phyloP scores from a whole-genome alignment of 2,888 invertebrate genomes.

The Cephonodes hylas region DNA sequence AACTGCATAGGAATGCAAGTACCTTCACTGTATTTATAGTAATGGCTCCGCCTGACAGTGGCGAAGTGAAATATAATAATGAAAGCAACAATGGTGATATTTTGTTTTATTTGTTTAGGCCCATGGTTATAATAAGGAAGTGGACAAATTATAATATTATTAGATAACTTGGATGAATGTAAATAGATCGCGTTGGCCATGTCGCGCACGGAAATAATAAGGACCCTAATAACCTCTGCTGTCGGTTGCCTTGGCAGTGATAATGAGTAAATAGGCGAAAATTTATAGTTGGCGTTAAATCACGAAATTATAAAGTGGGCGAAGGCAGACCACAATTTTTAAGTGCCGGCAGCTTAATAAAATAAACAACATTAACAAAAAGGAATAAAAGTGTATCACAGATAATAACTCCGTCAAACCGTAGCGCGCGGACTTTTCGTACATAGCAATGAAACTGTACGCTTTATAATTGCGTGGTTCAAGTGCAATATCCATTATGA shows the following conservation, averaged over 20 bases:
- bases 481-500: not conserved
- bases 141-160: conserved; percentile 28
- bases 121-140: conserved; percentile 15
- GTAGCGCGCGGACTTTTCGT: not conserved
- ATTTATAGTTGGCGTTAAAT: conserved; percentile 5
- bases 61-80: not conserved
- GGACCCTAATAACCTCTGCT: conserved; percentile 4
- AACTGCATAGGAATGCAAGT: no score
- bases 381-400: not conserved
- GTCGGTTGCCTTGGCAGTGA: conserved; percentile 34
- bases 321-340: conserved; percentile 18
- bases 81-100: not conserved
- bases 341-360: not conserved
- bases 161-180: conserved; percentile 27
- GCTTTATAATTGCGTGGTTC: not conserved
- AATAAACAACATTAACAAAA: not conserved
- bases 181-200: conserved; percentile 30
- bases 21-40: not conserved
- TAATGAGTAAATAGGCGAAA: conserved; percentile 23
- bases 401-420: not conserved
- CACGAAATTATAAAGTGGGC: conserved; percentile 1
- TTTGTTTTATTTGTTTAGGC: conserved; percentile 4
- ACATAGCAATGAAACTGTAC: not conserved
- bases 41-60: not conserved
- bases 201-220: conserved; percentile 33